Base-by-base conservation (phyloP, 1,140 invertebrate species). In the Meloidogyne floridensis region DNA sequence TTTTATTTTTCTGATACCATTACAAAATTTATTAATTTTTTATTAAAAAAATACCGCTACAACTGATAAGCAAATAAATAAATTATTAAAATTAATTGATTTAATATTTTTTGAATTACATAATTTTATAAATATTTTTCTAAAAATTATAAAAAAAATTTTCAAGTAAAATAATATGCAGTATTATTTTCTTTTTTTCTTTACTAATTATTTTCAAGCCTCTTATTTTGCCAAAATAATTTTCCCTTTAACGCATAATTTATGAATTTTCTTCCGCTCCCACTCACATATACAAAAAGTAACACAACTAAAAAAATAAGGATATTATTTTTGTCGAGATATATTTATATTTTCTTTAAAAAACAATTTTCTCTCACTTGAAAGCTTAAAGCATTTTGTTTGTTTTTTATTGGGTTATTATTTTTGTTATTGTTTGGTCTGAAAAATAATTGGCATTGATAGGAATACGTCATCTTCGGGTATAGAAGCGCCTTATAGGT, bases 181-280 rank as follows among this genome's bases (percentile, higher is more conserved):
- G 32, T 32, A 32, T 47, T 59, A 18, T 65, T 65, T 65, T 7
- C 15, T 65, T n/a, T 18, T n/a, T 65, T 6, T 11, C n/a, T 65
- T 7, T n/a, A n/a, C 15, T n/a, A n/a, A n/a, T 65, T n/a, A 15
- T 59, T n/a, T 65, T 65, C n/a, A 65, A 65, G 7, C 4, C 59
- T n/a, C n/a, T 65, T 65, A 65, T 65, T 65, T n/a, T 18, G 4
- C n/a, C n/a, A 65, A 65, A 65, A 59, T n/a, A 65, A 65, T n/a
- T 65, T 65, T 78, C 71, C 77, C 32, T 56, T 78, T 70, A 59
- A 10, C 53, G 77, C 77, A 78, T 78, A 78, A 78, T 78, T 78
- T 78, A 78, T 78, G 77, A 78, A 59, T 78, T 78, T 65, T 65
- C 59, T 65, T 18, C 53, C 77, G 32, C 54, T 32, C 10, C 13